These are phyloP conservation scores for Anseranas semipalmata DNA, from an alignment of 2,113 vertebrate genomes.

Conservation along the genomic window DNA sequence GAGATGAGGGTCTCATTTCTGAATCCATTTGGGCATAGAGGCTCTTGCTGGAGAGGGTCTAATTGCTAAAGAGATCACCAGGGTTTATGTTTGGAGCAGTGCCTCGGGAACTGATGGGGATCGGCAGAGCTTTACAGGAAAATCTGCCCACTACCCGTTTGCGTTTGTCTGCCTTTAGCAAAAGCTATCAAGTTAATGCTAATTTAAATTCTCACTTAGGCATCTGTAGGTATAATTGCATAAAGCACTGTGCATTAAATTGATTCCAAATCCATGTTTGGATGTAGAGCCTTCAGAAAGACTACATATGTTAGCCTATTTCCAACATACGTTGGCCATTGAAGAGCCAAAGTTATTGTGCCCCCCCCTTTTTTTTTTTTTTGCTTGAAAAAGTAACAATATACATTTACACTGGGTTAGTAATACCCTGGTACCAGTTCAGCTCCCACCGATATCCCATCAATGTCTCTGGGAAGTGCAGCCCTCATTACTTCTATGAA, in stretches of 20 bases:
- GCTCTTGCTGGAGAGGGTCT: neutral
- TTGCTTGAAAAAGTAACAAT: neutral
- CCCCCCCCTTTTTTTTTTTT: neutral
- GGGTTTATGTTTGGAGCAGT: neutral
- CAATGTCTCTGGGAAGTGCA: neutral
- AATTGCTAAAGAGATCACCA: neutral
- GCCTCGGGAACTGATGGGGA: neutral
- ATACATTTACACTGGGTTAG: neutral
- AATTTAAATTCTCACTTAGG: constrained; percentile 55
- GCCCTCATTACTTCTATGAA: neutral
- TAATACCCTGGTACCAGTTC: neutral
- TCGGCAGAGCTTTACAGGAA: neutral
- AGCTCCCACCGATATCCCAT: neutral
- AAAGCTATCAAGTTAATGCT: constrained; percentile 24
- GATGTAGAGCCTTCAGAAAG: neutral
- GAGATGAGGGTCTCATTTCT: neutral
- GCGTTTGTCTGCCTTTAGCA: constrained; percentile 2
- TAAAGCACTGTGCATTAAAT: constrained; percentile 41
- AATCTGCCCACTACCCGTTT: neutral
- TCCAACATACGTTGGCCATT: neutral
- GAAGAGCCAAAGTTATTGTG: neutral
- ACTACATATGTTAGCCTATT: neutral
- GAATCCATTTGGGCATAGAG: neutral
- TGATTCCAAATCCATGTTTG: neutral
- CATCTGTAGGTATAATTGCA: constrained; percentile 50